Evolutionary conservation across 2,888 invertebrate species (phyloP), one percentile per base, ranked within the genome.

Genomic region (Chloroclystis v-ata): DNA sequence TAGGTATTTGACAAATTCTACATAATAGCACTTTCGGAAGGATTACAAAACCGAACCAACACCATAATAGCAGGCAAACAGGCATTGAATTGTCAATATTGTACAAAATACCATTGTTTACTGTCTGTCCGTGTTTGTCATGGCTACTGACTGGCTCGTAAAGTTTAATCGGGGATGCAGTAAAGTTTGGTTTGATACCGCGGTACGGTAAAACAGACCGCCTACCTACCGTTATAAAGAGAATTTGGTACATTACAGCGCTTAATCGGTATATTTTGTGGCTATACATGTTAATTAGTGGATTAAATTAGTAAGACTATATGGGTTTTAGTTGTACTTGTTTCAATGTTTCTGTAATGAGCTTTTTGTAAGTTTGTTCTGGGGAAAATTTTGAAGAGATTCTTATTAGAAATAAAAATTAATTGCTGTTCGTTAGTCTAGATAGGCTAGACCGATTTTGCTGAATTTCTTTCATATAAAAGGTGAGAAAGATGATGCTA

Each of bases 181-280:
- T 46, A 43, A 43, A 43, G 38, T 49, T 33, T 37, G 42, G 46
- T 52, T 52, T 25, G 9, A 28, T 40, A 25, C 53, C 40, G 49
- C 46, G 37, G 40, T 47, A 57, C 54, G 50, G 57, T 57, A 54
- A 26, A 26, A 16, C 20, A 44, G 40, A 44, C 37, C 38, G 46
- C 47, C 40, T 43, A 20, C 20, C 5, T 20, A 20, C 62, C 61
- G 62, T 62, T 63, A 65, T 55, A 37, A 52, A 54, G 56, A 65
- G 58, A 59, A 61, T 58, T 57, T 52, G 47, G 41, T 13, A 41
- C 29, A 42, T 50, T 44, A 43, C 41, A 26, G 6, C 26, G 37
- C 30, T 37, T 47, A 32, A 28, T 13, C 29, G 28, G 26, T 43
- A 42, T 14, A 41, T 37, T 26, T 41, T 37, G 46, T 33, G 28